A percentile compares a stretch with the other conserved stretches of the same genome.
These are phyloP conservation scores for Solenodon paradoxus DNA, from an alignment of 2,113 vertebrate genomes.

Conservation along the genomic window DNA sequence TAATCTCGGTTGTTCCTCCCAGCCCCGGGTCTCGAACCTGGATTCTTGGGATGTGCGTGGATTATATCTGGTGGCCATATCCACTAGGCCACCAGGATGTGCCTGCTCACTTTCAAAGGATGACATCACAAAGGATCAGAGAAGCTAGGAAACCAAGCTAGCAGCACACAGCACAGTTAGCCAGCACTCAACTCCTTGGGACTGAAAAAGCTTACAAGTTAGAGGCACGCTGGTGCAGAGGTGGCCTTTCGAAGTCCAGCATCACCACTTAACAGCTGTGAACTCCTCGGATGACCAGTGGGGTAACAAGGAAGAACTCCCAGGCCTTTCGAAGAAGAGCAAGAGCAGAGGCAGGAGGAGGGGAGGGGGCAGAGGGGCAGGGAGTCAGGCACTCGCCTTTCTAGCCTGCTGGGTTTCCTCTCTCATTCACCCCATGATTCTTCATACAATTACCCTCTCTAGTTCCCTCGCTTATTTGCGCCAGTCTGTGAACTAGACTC, in stretches of 20 bases:
- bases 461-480: not conserved
- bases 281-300: not conserved
- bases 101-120: not conserved
- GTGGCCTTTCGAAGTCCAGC: not conserved
- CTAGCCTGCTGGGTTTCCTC: fast-evolving
- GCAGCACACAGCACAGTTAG: not conserved
- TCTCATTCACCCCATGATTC: not conserved
- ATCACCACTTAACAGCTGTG: not conserved
- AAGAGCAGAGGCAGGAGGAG: no score
- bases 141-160: not conserved
- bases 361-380: no score
- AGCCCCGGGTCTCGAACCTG: no score
- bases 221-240: not conserved
- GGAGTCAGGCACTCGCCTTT: not conserved
- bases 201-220: not conserved
- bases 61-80: no score
- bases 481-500: not conserved
- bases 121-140: not conserved
- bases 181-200: not conserved
- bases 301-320: no score
- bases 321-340: not conserved
- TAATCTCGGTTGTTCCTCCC: no score
- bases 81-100: no score
- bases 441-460: not conserved
- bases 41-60: no score